These are phyloP conservation scores for Rhabditophanes sp. DNA, from an alignment of 2,888 invertebrate species.

Conservation along the genomic window DNA sequence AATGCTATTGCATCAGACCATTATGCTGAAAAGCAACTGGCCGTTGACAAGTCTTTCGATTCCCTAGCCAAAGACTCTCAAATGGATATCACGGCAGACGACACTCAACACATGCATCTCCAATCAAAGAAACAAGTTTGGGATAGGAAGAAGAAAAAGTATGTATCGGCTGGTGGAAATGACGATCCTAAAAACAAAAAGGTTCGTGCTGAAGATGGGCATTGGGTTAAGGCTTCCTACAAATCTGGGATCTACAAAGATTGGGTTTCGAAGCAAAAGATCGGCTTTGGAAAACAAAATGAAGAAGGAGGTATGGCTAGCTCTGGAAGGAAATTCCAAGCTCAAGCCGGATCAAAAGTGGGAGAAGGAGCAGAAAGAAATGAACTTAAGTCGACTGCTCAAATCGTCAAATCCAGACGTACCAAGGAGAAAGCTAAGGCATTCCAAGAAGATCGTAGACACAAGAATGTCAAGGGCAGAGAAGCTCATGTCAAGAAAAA, in stretches of 20 bases:
- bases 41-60: slow-evolving; percentile 52
- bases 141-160: slow-evolving; percentile 90
- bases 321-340: not conserved
- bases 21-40: slow-evolving; percentile 23
- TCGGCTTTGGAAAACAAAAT: slow-evolving; percentile 8
- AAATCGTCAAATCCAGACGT: slow-evolving; percentile 24
- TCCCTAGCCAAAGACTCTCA: slow-evolving; percentile 62
- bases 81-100: slow-evolving; percentile 69
- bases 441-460: slow-evolving; percentile 25
- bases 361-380: slow-evolving; percentile 2
- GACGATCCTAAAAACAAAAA: slow-evolving; percentile 50
- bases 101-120: too few species aligned
- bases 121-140: too few species aligned
- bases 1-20: slow-evolving; percentile 24
- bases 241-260: slow-evolving; percentile 60
- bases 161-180: slow-evolving; percentile 52
- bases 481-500: slow-evolving; percentile 1
- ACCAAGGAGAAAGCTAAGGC: slow-evolving; percentile 23
- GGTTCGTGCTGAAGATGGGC: slow-evolving; percentile 78
- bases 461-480: slow-evolving; percentile 22
- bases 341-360: not conserved
- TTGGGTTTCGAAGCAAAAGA: slow-evolving; percentile 38
- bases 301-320: slow-evolving; percentile 7
- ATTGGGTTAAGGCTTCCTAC: slow-evolving; percentile 65
- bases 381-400: slow-evolving; percentile 7